Base-by-base conservation (phyloP, 2,797 vertebrate species). In the Serranus cabrilla region DNA sequence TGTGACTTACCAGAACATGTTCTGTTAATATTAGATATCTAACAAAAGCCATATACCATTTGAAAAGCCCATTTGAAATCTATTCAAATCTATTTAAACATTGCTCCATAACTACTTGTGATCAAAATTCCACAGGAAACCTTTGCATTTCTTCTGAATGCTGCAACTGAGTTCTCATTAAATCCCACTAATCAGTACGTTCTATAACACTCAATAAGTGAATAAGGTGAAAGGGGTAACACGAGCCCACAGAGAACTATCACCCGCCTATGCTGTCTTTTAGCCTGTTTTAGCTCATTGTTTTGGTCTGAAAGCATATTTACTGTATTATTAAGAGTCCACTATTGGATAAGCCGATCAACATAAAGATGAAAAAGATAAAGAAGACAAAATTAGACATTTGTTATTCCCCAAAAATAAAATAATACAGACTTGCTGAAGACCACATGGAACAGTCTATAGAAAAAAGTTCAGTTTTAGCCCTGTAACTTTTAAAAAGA, bases 401-500 rank as follows among this genome's bases (percentile, higher is more conserved):
- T 3, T 27, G 12, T n/a, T 31, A 7, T n/a, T 40, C 42, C 17
- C 20, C 8, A 10, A 64, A 21, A 27, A 18, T 11, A 50, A 64
- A 40, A 37, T 0, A 63, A 39, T 39, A 20, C 46, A 18, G 11
- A 45, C 5, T 42, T 59, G 47, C 42, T 61, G 8, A 62, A 54
- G 25, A 45, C 57, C 45, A 31, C 39, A 56, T 58, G 4, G 45
- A n/a, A 37, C 39, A 16, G 27, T 20, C 5, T 50, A 11, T 51
- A 18, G 23, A 71, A 52, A 74, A 58, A 52, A 3, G 2, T 50
- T 7, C 34, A 42, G 6, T 20, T 55, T 66, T 37, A 71, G 27
- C 66, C 47, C 21, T 59, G 43, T 74, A 17, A 69, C 47, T 73
- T 70, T 1, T 31, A 50, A 55, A 80, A 49, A 11, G 45, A 11